phyloP scores from a whole-genome alignment of 2,888 invertebrate species.

The Ischnura elegans region DNA sequence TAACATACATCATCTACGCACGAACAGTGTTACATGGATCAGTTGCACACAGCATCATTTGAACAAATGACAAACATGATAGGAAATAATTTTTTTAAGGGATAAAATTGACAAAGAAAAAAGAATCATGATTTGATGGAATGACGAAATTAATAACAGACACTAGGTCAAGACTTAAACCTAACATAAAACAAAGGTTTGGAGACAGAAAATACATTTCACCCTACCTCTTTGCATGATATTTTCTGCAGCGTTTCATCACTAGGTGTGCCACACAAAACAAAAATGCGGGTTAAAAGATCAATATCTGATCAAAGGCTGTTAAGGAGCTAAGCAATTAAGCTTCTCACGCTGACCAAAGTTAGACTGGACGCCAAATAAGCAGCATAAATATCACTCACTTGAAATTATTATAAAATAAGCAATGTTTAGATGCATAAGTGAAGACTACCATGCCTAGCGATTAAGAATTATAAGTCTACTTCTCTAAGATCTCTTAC shows the following conservation, averaged over 20 bases:
- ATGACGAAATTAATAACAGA: neutral
- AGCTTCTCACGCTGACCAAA: slow-evolving; percentile 67
- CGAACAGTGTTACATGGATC: neutral
- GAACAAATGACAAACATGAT: neutral
- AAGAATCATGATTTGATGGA: neutral
- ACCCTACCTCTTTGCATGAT: slow-evolving; percentile 91
- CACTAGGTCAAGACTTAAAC: neutral
- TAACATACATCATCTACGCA: neutral
- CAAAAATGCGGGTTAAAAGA: slow-evolving; percentile 93
- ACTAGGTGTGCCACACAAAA: slow-evolving; percentile 91
- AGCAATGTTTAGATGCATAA: slow-evolving; percentile 35
- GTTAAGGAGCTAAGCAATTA: slow-evolving; percentile 70
- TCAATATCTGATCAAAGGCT: slow-evolving; percentile 86
- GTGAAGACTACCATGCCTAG: slow-evolving; percentile 39
- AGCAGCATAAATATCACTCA: slow-evolving; percentile 44
- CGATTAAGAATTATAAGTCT: neutral
- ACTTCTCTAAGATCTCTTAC: neutral
- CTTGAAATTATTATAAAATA: neutral
- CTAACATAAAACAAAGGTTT: neutral
- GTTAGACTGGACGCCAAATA: slow-evolving; percentile 40
- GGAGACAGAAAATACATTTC: slow-evolving; percentile 54
- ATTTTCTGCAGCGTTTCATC: slow-evolving; percentile 91
- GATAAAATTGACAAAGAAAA: neutral
- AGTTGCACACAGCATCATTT: no score
- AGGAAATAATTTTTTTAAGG: neutral